Base-by-base conservation (phyloP, 2,113 vertebrate species). In the Platycercus adscitus region DNA sequence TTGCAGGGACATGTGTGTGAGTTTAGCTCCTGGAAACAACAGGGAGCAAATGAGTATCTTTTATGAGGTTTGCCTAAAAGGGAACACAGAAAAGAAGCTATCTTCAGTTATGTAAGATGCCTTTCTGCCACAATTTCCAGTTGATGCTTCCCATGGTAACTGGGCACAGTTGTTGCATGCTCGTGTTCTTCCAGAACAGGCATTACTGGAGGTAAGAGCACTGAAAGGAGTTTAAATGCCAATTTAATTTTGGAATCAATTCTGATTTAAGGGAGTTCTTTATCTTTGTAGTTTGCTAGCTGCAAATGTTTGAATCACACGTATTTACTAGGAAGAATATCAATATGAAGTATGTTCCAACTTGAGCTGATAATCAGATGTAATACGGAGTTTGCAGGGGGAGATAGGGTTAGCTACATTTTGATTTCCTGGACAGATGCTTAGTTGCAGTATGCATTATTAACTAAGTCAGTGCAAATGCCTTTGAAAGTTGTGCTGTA, bases 101-200 rank as follows among this genome's bases (percentile, higher is more conserved):
- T 81, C 64, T 71, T 55, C 63, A n/a, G n/a, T 92, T 94, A 95
- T 1, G 9, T 82, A 96, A 96, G 93, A 33, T 86, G 91, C 55
- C 31, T 88, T 93, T 89, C 76, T 68, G 63, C 35, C 72, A 64
- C 43, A 78, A 3, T 49, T 90, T 41, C 49, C 43, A 28, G 68
- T 66, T 47, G 63, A 52, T 47, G 76, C 78, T 94, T 94, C 90
- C 71, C 65, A 68, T 3, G 0, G 78, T 61, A 90, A 83, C 26
- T 29, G 53, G 58, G 37, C 46, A 39, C 35, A 69, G 53, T 9
- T 82, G 55, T 50, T 86, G 53, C 58, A 50, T 0, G 0, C 47
- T 75, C 37, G 26, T 58, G 53, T 70, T 82, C 87, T 73, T 46
- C 29, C 79, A 73, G 52, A 89, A 71, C 5, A 18, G 55, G 55